Evolutionary conservation across 2,113 vertebrate genomes (phyloP), one percentile per base, ranked within the genome.

Genomic region (Gasterosteus aculeatus): DNA sequence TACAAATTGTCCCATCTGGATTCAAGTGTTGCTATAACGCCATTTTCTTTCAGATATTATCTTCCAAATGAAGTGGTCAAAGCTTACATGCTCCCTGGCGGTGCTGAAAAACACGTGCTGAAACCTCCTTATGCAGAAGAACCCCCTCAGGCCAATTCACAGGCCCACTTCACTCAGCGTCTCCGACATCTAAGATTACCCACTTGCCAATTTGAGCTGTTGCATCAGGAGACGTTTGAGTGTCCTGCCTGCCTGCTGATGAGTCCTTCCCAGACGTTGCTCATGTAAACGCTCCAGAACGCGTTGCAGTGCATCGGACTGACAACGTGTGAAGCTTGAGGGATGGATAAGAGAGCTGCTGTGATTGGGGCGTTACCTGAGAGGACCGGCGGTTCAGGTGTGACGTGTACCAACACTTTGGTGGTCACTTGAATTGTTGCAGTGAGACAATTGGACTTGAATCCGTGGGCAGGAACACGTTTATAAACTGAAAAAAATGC

Each of bases 181-280:
- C 59, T 65, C 59, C 61, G 76, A 75, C 82, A 76, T 79, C 72
- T 75, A 72, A 65, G 71, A 80, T 85, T 60, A 84, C 69, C 49
- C 61, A 78, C 85, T 74, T 82, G 78, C 77, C 46, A 31, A 47
- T 75, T 22, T 78, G 71, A 84, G 66, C 42, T 72, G 68, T 73
- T 71, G 46, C 42, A 75, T 66, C 64, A 75, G 31, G 62, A 53
- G 78, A 70, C 80, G 81, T 56, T 44, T 9, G 58, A 88, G 74
- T 76, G 59, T 53, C 54, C 42, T 77, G 62, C 51, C 65, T 75
- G 72, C 69, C 47, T 77, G 82, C 78, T 81, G 86, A 85, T 72
- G 83, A 83, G 64, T 26, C 0, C 0, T 70, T 88, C 78, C 71
- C 41, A 74, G 78, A 84, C 81, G 85, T 84, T 54, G 66, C 42